These are phyloP conservation scores for Rhimphoctona megacephalus DNA, from an alignment of 2,888 invertebrate genomes.

Conservation along the genomic window DNA sequence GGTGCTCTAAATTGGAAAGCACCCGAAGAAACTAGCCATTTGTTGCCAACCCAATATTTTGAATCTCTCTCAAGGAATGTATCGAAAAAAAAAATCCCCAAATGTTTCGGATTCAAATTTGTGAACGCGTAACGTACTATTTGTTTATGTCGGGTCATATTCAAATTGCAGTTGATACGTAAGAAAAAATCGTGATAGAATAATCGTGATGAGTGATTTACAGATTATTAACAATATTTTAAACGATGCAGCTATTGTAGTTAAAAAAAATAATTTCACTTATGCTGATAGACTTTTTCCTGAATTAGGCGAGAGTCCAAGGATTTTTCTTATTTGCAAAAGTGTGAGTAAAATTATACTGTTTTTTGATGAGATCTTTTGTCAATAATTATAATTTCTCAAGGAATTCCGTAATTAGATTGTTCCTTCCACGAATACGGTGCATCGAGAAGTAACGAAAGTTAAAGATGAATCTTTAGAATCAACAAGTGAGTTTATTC, in stretches of 20 bases:
- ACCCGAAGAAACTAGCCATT: too few species aligned
- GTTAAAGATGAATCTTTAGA: slow-evolving; percentile 39
- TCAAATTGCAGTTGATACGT: slow-evolving; percentile 11
- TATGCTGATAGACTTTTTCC: slow-evolving; percentile 74
- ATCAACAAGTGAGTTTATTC: slow-evolving; percentile 50
- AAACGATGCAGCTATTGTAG: slow-evolving; percentile 34
- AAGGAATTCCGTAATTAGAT: slow-evolving; percentile 16
- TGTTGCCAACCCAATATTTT: too few species aligned
- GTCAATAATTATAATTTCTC: neutral
- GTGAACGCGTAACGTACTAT: slow-evolving; percentile 40
- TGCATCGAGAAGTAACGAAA: neutral
- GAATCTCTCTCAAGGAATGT: too few species aligned
- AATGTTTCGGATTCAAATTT: neutral
- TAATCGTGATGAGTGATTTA: slow-evolving; percentile 54
- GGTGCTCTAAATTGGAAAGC: too few species aligned
- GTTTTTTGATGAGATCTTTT: neutral
- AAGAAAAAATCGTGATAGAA: neutral
- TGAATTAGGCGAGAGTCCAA: slow-evolving; percentile 56
- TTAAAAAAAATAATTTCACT: slow-evolving; percentile 67
- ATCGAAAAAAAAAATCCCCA: neutral
- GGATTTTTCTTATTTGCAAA: slow-evolving; percentile 59
- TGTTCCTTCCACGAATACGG: neutral
- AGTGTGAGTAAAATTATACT: slow-evolving; percentile 29
- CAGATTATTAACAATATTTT: slow-evolving; percentile 48
- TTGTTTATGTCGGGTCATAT: slow-evolving; percentile 8